Evolutionary conservation across 2,888 invertebrate genomes (phyloP).

Genomic region (Phorcus lineatus): DNA sequence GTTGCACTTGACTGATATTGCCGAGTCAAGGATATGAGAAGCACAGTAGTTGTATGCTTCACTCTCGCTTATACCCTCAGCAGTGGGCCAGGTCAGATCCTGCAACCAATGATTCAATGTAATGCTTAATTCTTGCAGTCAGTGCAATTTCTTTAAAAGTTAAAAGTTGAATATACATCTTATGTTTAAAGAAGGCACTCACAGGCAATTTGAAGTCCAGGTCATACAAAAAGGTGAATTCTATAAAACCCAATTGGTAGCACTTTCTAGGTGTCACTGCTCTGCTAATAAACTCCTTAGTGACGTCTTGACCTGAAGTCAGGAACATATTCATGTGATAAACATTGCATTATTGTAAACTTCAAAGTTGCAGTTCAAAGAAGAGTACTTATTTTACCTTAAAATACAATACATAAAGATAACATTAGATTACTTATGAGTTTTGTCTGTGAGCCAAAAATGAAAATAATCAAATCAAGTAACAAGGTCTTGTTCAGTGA

Average conservation of each 20-base stretch:
- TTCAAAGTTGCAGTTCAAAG: too few species aligned
- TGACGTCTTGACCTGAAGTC: slow-evolving; percentile 41
- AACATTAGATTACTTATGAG: too few species aligned
- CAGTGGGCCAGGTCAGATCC: slow-evolving; percentile 38
- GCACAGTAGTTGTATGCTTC: slow-evolving; percentile 31
- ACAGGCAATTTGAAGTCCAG: slow-evolving; percentile 30
- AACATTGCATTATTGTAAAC: too few species aligned
- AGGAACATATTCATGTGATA: too few species aligned
- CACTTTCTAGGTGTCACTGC: slow-evolving; percentile 40
- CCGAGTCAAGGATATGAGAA: slow-evolving; percentile 25
- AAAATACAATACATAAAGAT: too few species aligned
- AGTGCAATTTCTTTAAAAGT: too few species aligned
- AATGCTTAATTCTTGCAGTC: too few species aligned
- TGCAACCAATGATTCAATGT: neutral
- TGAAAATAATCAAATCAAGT: too few species aligned
- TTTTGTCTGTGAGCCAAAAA: too few species aligned
- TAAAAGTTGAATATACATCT: neutral
- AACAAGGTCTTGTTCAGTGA: too few species aligned
- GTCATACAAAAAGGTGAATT: slow-evolving; percentile 33
- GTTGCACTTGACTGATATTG: slow-evolving; percentile 26
- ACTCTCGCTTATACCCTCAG: slow-evolving; percentile 28
- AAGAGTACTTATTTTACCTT: too few species aligned
- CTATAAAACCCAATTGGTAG: slow-evolving; percentile 5
- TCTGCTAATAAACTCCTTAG: slow-evolving; percentile 26
- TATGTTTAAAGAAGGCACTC: slow-evolving; percentile 6